Evolutionary conservation across 2,797 vertebrate genomes (phyloP).

Genomic region (Enteromius afrohamiltoni): DNA sequence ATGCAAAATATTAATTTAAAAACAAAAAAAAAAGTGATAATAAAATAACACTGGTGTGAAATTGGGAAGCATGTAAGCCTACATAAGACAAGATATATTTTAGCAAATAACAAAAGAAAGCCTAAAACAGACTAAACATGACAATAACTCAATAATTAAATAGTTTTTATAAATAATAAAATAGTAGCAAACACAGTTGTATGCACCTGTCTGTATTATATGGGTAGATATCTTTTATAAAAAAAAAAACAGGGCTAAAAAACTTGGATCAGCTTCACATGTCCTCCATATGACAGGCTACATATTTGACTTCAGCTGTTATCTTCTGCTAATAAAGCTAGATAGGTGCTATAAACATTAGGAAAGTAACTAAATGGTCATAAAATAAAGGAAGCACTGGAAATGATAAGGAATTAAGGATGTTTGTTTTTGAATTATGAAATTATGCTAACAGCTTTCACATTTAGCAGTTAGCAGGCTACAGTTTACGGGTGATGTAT

Average conservation of each 20-base stretch:
- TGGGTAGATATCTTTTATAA: not conserved
- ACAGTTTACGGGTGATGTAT: not conserved
- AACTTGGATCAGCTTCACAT: not conserved
- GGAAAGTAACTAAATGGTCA: not conserved
- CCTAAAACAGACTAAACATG: not conserved
- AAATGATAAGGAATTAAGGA: not conserved
- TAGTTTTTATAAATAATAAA: not conserved
- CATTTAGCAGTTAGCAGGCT: constrained; percentile 26
- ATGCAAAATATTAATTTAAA: not conserved
- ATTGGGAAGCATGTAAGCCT: not conserved
- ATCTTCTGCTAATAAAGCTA: not conserved
- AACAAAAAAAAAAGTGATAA: not conserved
- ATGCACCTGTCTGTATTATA: not conserved
- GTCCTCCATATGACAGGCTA: constrained; percentile 14
- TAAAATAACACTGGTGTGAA: not conserved
- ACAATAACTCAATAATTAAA: not conserved
- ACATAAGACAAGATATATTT: not conserved
- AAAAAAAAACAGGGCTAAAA: not conserved
- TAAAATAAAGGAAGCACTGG: not conserved
- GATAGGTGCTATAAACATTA: not conserved
- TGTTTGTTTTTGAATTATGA: not conserved
- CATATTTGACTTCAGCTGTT: constrained; percentile 5
- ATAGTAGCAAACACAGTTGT: not conserved
- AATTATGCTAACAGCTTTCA: constrained; percentile 14
- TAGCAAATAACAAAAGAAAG: not conserved